Evolutionary conservation across 35 echinoderm and acorn worm species (phyloP), one percentile per base, ranked within the genome.

Genomic region (Stichopus chloronotus): DNA sequence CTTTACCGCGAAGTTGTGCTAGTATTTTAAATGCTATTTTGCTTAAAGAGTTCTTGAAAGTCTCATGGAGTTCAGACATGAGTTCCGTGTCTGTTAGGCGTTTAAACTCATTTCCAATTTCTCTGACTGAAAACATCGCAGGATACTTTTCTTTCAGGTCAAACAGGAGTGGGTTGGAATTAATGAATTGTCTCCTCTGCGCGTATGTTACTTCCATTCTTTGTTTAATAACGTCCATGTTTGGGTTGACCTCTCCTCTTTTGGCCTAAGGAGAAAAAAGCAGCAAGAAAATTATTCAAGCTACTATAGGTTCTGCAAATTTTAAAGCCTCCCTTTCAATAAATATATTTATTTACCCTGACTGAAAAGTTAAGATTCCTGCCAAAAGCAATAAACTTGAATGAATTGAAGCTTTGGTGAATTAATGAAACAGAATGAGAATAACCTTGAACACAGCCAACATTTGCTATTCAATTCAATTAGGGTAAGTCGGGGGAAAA

Each of bases 21-120:
- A 82, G n/a, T 24, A 53, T 82, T 53, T 82, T 82, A 14, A 24
- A 43, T 13, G 25, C 79, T 30, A 53, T 53, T 53, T 82, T 82
- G 23, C 13, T 82, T 14, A 82, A 25, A 5, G 79, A 82, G 79
- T 24, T 14, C 43, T 52, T 24, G 30, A 82, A 82, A 53, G 79
- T 82, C 52, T 54, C 43, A 53, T 82, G 30, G 43, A 82, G 53
- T n/a, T n/a, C n/a, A n/a, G n/a, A n/a, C n/a, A n/a, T n/a, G n/a
- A n/a, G n/a, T 82, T 82, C 79, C 52, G 22, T 82, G 79, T 82
- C 79, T 30, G 79, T 82, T 43, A 82, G 79, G 23, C 30, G 8
- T 54, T 82, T 24, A 13, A 82, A 82, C 14, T 82, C n/a, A 81
- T 81, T 22, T 81, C 79, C 79, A 53, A 82, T 24, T 82, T 82